phyloP scores from a whole-genome alignment of 2,113 vertebrate species.

The Emydocephalus ijimae region DNA sequence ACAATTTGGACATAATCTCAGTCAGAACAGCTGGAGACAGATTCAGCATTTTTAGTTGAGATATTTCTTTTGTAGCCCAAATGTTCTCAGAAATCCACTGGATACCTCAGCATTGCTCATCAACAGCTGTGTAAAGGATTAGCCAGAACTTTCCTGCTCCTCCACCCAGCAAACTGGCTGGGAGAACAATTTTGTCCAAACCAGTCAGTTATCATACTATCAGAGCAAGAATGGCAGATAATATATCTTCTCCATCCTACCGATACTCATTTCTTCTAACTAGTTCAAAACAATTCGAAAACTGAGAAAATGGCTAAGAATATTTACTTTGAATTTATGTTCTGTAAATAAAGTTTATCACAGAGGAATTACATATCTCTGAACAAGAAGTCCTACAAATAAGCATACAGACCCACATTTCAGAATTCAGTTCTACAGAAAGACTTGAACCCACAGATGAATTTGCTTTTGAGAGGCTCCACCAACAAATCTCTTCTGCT shows the following conservation, averaged over 20 bases:
- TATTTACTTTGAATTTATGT: neutral
- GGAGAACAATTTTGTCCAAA: neutral
- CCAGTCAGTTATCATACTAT: neutral
- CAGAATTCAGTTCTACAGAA: neutral
- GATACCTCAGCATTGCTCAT: neutral
- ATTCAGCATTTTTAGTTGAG: neutral
- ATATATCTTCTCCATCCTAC: neutral
- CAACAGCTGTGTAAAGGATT: neutral
- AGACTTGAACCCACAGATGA: neutral
- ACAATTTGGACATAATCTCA: neutral
- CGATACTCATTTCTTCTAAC: neutral
- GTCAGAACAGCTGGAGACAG: neutral
- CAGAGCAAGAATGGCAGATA: neutral
- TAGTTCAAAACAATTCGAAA: neutral
- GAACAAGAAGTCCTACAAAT: neutral
- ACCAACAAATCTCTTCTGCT: neutral
- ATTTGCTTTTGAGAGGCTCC: neutral
- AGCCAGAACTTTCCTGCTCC: too few species aligned
- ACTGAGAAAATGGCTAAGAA: neutral
- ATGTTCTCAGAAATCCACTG: neutral
- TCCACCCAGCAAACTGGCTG: neutral
- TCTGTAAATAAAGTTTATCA: neutral
- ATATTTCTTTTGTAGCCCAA: neutral
- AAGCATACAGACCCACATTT: neutral
- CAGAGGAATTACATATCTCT: neutral